Base-by-base conservation (phyloP, 2,113 vertebrate genomes). In the Octodon degus region DNA sequence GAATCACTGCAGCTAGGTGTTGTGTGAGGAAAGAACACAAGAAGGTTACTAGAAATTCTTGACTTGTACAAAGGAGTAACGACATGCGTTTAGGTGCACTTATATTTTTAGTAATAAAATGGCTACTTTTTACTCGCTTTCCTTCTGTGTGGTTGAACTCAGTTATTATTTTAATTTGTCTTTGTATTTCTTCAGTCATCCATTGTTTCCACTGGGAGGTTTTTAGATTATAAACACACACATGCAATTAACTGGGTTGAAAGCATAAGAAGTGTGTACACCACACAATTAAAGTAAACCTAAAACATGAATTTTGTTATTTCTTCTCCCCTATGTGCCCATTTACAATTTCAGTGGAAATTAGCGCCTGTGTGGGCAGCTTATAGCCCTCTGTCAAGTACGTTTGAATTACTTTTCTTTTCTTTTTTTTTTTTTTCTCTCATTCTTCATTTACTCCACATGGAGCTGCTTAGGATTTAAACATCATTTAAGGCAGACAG, bases 201-300 rank as follows among this genome's bases (percentile, higher is more conserved):
- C 14, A 37, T 37, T 17, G 14, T 81, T 95, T 85, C 37, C n/a
- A 70, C 24, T 82, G n/a, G 68, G 11, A 65, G 14, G 72, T 34
- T 93, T 94, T 95, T 68, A 92, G 17, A 4, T 83, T 81, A 81
- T 89, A 92, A 92, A 88, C 53, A 89, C 24, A 92, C 43, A 68
- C 17, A 89, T 86, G 67, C 43, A 91, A 86, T 92, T 89, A 89
- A 90, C 19, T 83, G 0, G 11, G 12, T 43, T 89, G 40, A 95
- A 94, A 95, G 89, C 27, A 93, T 47, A 30, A 7, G 14, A 79
- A 27, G 76, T 79, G 50, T 79, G 43, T 14, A 55, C 11, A 86
- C 17, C 53, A 88, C 47, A 87, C 94, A 93, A 83, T 93, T 34
- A 92, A 87, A 83, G 62, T 13, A 93, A 90, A 88, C 17, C 74